A percentile compares a stretch with the other conserved stretches of the same genome.
These are phyloP conservation scores for Panulirus ornatus DNA, from an alignment of 1,140 invertebrate species.

Conservation along the genomic window DNA sequence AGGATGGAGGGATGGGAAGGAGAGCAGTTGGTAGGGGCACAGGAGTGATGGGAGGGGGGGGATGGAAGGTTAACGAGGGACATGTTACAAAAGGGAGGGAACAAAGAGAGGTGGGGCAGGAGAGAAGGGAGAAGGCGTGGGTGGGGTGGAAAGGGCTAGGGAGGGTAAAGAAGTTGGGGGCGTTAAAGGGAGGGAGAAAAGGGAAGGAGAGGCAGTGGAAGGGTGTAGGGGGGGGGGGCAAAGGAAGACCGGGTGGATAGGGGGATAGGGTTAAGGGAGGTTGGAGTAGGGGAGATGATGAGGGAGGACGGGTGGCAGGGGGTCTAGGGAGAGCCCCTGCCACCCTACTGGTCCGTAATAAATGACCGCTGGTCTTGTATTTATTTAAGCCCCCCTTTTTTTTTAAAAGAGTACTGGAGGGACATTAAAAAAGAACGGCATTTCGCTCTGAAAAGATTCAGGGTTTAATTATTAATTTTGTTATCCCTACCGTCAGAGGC, in stretches of 20 bases:
- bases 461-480: constrained; percentile 10
- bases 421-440: not conserved
- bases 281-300: not conserved
- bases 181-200: constrained; percentile 12
- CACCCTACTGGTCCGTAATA: no score
- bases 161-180: no score
- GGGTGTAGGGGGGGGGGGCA: not conserved
- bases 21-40: no score
- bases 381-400: not conserved
- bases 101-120: not conserved
- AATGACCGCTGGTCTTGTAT: no score
- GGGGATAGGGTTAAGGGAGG: not conserved
- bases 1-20: no score
- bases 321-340: not conserved
- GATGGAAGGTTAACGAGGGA: not conserved
- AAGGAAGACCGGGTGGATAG: not conserved
- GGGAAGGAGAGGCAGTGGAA: not conserved
- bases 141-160: not conserved
- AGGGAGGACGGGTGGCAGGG: not conserved
- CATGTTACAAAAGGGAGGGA: not conserved
- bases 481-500: not conserved
- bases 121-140: not conserved
- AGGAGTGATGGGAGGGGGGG: no score
- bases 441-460: constrained; percentile 2
- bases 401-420: not conserved